Base-by-base conservation (phyloP, 2,888 invertebrate species). In the Cephus rjabovi region DNA sequence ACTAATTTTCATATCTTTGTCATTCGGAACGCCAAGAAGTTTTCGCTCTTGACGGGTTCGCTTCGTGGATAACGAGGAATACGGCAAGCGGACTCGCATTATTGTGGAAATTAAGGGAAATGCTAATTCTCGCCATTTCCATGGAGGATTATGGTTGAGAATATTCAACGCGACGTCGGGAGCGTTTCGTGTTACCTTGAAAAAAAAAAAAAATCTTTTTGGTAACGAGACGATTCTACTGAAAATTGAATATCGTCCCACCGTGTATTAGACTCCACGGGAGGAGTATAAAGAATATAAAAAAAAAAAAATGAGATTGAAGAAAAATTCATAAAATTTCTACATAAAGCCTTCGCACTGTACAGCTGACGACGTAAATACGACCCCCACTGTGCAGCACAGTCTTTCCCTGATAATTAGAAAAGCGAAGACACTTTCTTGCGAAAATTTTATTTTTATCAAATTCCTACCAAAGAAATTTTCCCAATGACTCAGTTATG, bases 91-190 rank as follows among this genome's bases (percentile, higher is more conserved):
- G 71, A 73, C 76, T 75, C 78, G 76, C 78, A 85, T 88, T 87
- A 85, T 88, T 87, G 87, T 85, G 86, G 79, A 86, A 87, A 87
- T 85, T 83, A 86, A 84, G 85, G 81, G 77, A 87, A 84, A 87
- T 87, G 87, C 80, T 85, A 87, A 87, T 88, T 81, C 81, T 82
- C 80, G 79, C 81, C 83, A 88, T 88, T 87, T 87, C 85, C 87
- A 88, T 87, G 77, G 79, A 77, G 84, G 79, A 83, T 86, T 85
- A 84, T 77, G 68, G 75, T 77, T 70, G 69, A 69, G 83, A 85
- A 86, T 84, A 87, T 86, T 86, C 85, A 86, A 82, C 84, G 82
- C 2, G 56, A 56, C 56, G 56, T 56, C 56, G 56, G 34, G 75
- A 56, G 56, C 37, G 12, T 12, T 56, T 30, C 35, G 37, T 12